phyloP scores from a whole-genome alignment of 2,888 invertebrate species.

The Epicampocera succincta region DNA sequence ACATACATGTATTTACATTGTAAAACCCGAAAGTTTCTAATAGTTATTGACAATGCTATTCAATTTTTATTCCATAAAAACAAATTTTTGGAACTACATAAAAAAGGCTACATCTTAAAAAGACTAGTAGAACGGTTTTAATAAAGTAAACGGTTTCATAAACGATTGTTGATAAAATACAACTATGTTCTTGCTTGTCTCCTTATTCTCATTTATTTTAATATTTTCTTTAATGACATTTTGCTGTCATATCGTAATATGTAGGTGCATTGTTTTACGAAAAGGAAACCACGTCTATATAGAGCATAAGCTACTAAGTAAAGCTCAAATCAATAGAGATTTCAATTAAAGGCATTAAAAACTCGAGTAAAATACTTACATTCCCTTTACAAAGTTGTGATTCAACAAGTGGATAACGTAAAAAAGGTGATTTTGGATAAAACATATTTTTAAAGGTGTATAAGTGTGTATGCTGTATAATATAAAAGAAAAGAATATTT shows the following conservation, averaged over 20 bases:
- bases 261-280: conserved; percentile 41
- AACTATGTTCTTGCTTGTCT: conserved; percentile 10
- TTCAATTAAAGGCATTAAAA: conserved; percentile 8
- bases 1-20: too few relatives aligned
- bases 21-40: too few relatives aligned
- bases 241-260: conserved; percentile 34
- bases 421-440: conserved; percentile 80
- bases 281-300: conserved; percentile 38
- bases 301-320: conserved; percentile 1
- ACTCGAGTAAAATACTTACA: conserved; percentile 74
- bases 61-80: too few relatives aligned
- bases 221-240: conserved; percentile 44
- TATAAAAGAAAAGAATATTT: conserved; percentile 31
- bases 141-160: conserved; percentile 1
- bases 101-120: too few relatives aligned
- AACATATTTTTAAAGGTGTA: conserved; percentile 74
- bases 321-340: conserved; percentile 19
- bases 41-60: too few relatives aligned
- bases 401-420: conserved; percentile 77
- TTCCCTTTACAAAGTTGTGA: conserved; percentile 79
- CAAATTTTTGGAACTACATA: too few relatives aligned
- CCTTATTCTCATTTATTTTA: conserved; percentile 16
- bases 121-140: neutral
- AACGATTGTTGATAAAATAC: conserved; percentile 18
- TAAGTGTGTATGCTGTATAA: conserved; percentile 53